These are phyloP conservation scores for Agriotes lineatus DNA, from an alignment of 2,888 invertebrate species.

Conservation along the genomic window DNA sequence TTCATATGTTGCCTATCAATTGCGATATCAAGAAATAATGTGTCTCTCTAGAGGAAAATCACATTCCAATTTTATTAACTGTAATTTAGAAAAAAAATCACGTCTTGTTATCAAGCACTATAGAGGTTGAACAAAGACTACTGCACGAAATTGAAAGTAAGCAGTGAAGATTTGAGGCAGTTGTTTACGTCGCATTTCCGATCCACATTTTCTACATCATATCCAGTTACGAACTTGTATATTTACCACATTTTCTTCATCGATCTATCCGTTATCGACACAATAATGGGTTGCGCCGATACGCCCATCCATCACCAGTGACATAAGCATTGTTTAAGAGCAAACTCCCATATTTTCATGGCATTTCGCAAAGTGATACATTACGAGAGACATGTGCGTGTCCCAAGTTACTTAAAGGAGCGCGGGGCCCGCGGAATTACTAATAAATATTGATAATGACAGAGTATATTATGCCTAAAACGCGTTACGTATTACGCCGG, in stretches of 20 bases:
- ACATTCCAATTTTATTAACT: no score
- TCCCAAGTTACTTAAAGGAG: slow-evolving; percentile 18
- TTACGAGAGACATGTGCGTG: slow-evolving; percentile 33
- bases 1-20: no score
- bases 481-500: slow-evolving; percentile 8
- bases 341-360: slow-evolving; percentile 32
- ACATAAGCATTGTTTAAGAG: slow-evolving; percentile 36
- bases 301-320: slow-evolving; percentile 29
- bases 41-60: no score
- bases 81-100: no score
- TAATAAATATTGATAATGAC: slow-evolving; percentile 27
- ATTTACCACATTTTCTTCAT: slow-evolving; percentile 23
- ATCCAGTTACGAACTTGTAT: slow-evolving; percentile 28
- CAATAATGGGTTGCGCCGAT: slow-evolving; percentile 26
- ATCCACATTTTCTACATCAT: slow-evolving; percentile 14
- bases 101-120: no score
- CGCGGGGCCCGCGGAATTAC: slow-evolving; percentile 10
- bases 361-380: slow-evolving; percentile 31
- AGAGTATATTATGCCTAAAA: slow-evolving; percentile 20
- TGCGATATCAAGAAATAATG: no score
- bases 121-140: no score
- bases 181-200: slow-evolving; percentile 13
- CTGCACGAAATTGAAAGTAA: slow-evolving; percentile 10
- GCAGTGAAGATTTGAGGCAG: neutral
- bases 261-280: slow-evolving; percentile 27